Evolutionary conservation across 2,888 invertebrate genomes (phyloP), one percentile per base, ranked within the genome.

Genomic region (Leucozona laternaria): DNA sequence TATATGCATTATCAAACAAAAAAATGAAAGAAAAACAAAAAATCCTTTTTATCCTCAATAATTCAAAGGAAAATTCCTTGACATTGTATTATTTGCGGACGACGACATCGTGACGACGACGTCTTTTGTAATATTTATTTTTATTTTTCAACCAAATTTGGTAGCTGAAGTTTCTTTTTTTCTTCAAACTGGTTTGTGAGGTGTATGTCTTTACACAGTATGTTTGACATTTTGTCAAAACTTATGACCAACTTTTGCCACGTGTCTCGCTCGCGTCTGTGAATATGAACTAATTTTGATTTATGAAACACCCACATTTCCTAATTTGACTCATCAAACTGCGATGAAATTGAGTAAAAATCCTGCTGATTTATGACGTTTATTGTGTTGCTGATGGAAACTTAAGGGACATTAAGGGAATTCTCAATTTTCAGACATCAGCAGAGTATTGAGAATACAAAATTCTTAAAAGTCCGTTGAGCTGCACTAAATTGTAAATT

Each of bases 91-190:
- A 50, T 28, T n/a, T 31, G 43, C 22, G 13, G 40, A 37, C 40
- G 40, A 37, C 40, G 53, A 53, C 53, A 53, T 53, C 53, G 25
- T 25, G 28, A 53, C 53, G 4, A 25, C 25, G 5, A 7, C 25
- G 50, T 11, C 58, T 37, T 72, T 68, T 73, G 66, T 73, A 70
- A 83, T 83, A 83, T 83, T 83, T 68, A 73, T 73, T 83, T 82
- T 68, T 68, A 78, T 68, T 53, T 78, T 64, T 28, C 37, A 40
- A 34, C 25, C 34, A 57, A 76, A 58, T 58, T 66, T 17, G 22
- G 15, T 25, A 10, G 40, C 22, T 20, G 25, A 22, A 13, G 13
- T 37, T 13, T 25, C 6, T 22, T 15, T n/a, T 20, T 43, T 17
- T 15, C 1, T 11, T 25, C 28, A 53, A 28, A 28, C 8, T 28